Evolutionary conservation across 1,140 invertebrate species (phyloP), one percentile per base, ranked within the genome.

Genomic region (Parapsyche elsis): DNA sequence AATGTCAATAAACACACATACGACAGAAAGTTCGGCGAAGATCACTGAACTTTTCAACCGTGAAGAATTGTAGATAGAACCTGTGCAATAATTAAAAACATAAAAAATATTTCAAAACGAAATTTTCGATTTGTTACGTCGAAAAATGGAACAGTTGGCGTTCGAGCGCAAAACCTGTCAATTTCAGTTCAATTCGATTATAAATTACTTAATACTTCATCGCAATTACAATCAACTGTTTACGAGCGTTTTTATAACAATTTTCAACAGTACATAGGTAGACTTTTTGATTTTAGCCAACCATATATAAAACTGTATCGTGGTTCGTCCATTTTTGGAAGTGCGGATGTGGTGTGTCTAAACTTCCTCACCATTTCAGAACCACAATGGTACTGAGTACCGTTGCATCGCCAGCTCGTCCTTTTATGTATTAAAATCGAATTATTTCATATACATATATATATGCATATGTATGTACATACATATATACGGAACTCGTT

Each of bases 331-430:
- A 16, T 57, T 23, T 76, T 24, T 30, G 74, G 74, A 53, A n/a
- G 23, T 61, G 53, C 74, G 74, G 74, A 76, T 46, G 19, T 61
- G 10, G 23, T 73, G 71, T 73, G 71, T 30, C 74, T 76, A 76
- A 49, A 76, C 74, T 59, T 26, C 14, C 45, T 76, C 21, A n/a
- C 74, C 49, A 49, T 59, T 76, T 59, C n/a, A n/a, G 30, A 21
- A 16, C 19, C 38, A 76, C 74, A 76, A 76, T 76, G 74, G 49
- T 49, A 14, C 21, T 9, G 16, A 14, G 16, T 53, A 76, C 74
- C 46, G 74, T 76, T 59, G 26, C 14, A 30, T 45, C 30, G 30
- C 30, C 30, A 7, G 57, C 2, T 61, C 21, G 57, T 21, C 57
- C 57, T 61, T 61, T 19, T 61, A 61, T 1, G 57, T 9, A 9